phyloP scores from a whole-genome alignment of 2,797 vertebrate species.

The Mus caroli region DNA sequence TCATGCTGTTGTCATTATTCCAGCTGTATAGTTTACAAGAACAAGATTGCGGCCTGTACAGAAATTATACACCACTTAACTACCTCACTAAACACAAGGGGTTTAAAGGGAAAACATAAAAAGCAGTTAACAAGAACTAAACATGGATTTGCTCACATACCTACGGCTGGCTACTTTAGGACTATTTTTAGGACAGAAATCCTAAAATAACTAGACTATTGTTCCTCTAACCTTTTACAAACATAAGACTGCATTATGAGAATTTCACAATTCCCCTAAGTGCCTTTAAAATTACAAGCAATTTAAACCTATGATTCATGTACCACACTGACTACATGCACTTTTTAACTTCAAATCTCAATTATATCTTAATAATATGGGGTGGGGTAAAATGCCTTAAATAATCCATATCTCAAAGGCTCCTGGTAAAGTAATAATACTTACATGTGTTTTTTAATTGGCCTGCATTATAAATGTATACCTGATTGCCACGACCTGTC shows the following conservation, averaged over 20 bases:
- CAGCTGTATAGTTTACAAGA: constrained; percentile 48
- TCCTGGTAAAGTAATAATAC: constrained; percentile 88
- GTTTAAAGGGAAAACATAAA: constrained; percentile 60
- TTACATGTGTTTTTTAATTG: constrained; percentile 86
- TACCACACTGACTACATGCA: constrained; percentile 80
- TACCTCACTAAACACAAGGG: constrained; percentile 20
- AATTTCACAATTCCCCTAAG: constrained; percentile 88
- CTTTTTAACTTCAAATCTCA: constrained; percentile 81
- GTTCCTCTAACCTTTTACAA: constrained; percentile 86
- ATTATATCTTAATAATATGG: constrained; percentile 89
- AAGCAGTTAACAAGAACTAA: background rate
- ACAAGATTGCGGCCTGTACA: constrained; percentile 54
- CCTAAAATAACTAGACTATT: constrained; percentile 84
- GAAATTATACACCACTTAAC: constrained; percentile 56
- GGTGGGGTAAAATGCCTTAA: constrained; percentile 88
- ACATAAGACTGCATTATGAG: constrained; percentile 85
- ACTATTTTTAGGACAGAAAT: constrained; percentile 75
- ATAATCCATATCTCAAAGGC: constrained; percentile 88
- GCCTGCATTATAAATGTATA: constrained; percentile 87
- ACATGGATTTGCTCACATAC: background rate
- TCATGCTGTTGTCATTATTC: constrained; percentile 68
- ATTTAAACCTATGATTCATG: constrained; percentile 88
- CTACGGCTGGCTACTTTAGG: constrained; percentile 16
- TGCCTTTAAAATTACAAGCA: constrained; percentile 90
- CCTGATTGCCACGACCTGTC: constrained; percentile 88